These are phyloP conservation scores for Pseudomugil tenellus DNA, from an alignment of 2,797 vertebrate species.

Conservation along the genomic window DNA sequence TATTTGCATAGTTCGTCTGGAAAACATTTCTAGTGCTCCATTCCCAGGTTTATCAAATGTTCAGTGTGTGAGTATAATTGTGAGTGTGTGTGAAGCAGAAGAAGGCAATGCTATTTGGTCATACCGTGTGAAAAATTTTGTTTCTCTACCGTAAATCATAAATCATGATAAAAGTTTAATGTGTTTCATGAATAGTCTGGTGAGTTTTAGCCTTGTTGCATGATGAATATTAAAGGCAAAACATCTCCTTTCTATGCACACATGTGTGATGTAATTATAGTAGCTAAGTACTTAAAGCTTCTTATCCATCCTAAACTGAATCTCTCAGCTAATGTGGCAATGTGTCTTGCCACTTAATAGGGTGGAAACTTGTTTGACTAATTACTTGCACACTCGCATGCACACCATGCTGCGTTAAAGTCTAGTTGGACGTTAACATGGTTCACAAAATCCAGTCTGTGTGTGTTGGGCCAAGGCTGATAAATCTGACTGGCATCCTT, in stretches of 20 bases:
- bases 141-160: slow-evolving; percentile 28
- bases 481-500: slow-evolving; percentile 53
- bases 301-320: slow-evolving; percentile 54
- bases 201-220: slow-evolving; percentile 18
- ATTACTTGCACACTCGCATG: slow-evolving; percentile 35
- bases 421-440: slow-evolving; percentile 29
- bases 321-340: slow-evolving; percentile 61
- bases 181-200: slow-evolving; percentile 13
- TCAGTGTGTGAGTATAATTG: slow-evolving; percentile 46
- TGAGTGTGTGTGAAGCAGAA: slow-evolving; percentile 31
- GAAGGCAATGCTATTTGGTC: slow-evolving; percentile 4
- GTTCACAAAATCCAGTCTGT: slow-evolving; percentile 21
- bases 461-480: slow-evolving; percentile 37
- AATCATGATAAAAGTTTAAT: slow-evolving; percentile 37
- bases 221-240: slow-evolving; percentile 38
- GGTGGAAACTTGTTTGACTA: slow-evolving; percentile 48
- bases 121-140: slow-evolving; percentile 28
- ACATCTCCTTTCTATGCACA: slow-evolving; percentile 10
- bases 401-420: slow-evolving; percentile 28
- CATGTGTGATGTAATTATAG: slow-evolving; percentile 27
- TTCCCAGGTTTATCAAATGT: slow-evolving; percentile 73
- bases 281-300: slow-evolving; percentile 52
- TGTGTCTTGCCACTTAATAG: slow-evolving; percentile 40
- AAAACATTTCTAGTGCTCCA: slow-evolving; percentile 72
- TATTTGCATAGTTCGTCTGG: slow-evolving; percentile 79